These are phyloP conservation scores for Solenopsis invicta DNA, from an alignment of 1,140 invertebrate genomes.

Conservation along the genomic window DNA sequence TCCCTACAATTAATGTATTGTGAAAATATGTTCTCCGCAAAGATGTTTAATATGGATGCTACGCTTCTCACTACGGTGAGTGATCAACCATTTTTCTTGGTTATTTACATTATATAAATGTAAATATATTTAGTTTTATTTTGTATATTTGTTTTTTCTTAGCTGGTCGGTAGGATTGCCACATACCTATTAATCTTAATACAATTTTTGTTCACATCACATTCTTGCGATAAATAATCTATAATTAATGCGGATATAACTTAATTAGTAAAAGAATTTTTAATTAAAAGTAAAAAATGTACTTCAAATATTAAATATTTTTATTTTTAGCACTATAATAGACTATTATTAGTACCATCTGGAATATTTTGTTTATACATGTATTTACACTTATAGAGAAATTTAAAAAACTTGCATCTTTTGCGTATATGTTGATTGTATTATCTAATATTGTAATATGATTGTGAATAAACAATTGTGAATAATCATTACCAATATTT, in stretches of 20 bases:
- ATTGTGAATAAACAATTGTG: no score
- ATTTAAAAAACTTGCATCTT: no score
- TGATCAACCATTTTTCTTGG: neutral
- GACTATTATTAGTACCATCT: no score
- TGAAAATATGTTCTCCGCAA: neutral
- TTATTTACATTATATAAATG: neutral
- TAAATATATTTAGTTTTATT: neutral
- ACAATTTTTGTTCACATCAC: neutral
- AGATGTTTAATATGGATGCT: neutral
- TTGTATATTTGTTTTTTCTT: neutral
- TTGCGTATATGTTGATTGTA: no score
- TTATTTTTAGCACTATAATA: neutral
- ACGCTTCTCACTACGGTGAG: neutral
- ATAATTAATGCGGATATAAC: neutral
- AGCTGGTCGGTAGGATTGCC: neutral
- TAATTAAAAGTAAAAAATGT: neutral
- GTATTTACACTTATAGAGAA: neutral
- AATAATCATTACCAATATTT: no score
- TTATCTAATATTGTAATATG: no score
- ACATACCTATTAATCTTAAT: conserved; percentile 2
- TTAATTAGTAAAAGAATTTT: neutral
- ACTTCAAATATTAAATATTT: neutral
- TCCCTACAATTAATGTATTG: neutral
- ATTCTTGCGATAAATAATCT: neutral
- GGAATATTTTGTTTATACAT: no score